Evolutionary conservation across 1,140 invertebrate genomes (phyloP).

Genomic region (Drosophila burlai): DNA sequence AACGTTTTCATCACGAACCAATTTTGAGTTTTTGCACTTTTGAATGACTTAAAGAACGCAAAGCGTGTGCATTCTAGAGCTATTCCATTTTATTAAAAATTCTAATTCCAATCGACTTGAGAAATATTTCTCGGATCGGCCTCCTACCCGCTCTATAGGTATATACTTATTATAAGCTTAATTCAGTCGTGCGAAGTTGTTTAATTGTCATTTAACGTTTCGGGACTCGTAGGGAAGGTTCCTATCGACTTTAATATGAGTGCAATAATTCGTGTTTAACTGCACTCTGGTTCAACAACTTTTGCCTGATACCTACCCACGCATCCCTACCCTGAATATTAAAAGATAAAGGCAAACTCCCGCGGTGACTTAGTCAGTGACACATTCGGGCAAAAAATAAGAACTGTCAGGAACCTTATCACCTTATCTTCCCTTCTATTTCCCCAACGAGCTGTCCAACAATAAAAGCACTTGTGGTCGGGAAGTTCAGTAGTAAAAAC

Average conservation of each 20-base stretch:
- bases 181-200: neutral
- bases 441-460: neutral
- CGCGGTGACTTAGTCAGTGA: neutral
- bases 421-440: slow-evolving; percentile 32
- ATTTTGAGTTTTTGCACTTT: too few relatives aligned
- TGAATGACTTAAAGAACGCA: too few relatives aligned
- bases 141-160: too few relatives aligned
- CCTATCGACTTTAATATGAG: too few relatives aligned
- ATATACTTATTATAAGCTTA: neutral
- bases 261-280: neutral
- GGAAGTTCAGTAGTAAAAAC: neutral
- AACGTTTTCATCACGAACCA: too few relatives aligned
- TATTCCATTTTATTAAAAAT: neutral
- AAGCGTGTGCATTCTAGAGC: too few relatives aligned
- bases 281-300: neutral
- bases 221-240: neutral
- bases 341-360: neutral
- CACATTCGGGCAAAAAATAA: neutral
- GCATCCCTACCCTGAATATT: neutral
- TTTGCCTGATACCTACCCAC: neutral
- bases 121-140: neutral
- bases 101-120: neutral
- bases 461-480: neutral
- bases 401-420: slow-evolving; percentile 13
- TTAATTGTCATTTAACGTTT: neutral